phyloP scores from a whole-genome alignment of 1,140 invertebrate genomes.

The Aricia agestis region DNA sequence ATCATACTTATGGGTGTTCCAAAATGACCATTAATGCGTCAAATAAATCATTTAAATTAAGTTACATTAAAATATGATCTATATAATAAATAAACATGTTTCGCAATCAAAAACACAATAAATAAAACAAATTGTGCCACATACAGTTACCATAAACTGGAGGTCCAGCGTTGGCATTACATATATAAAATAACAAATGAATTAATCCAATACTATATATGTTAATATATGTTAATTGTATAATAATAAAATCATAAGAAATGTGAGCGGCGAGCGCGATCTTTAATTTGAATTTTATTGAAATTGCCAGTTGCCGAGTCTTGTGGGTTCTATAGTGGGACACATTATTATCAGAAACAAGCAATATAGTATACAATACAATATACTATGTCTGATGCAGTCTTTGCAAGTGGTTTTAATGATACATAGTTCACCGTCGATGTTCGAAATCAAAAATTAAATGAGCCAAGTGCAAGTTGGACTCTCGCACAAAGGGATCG shows the following conservation, averaged over 20 bases:
- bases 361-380: too few species aligned
- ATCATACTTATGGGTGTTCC: too few species aligned
- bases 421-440: too few species aligned
- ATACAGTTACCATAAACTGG: neutral
- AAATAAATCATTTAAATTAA: constrained; percentile 2
- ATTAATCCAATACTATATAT: constrained; percentile 8
- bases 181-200: constrained; percentile 1
- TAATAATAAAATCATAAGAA: constrained; percentile 5
- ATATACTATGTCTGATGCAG: neutral
- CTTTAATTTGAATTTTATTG: constrained; percentile 9
- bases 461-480: too few species aligned
- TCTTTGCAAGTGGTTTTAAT: neutral
- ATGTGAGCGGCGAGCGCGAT: neutral
- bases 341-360: neutral
- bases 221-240: constrained; percentile 10
- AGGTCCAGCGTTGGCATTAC: neutral
- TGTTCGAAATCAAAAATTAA: too few species aligned
- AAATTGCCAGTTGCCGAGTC: neutral
- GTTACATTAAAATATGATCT: neutral
- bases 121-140: constrained; percentile 1
- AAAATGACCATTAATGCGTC: too few species aligned
- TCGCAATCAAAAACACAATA: constrained; percentile 1
- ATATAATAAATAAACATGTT: neutral
- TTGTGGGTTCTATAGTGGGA: neutral
- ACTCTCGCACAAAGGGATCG: too few species aligned